phyloP scores from a whole-genome alignment of 2,113 vertebrate species.

The Hyaena hyaena region DNA sequence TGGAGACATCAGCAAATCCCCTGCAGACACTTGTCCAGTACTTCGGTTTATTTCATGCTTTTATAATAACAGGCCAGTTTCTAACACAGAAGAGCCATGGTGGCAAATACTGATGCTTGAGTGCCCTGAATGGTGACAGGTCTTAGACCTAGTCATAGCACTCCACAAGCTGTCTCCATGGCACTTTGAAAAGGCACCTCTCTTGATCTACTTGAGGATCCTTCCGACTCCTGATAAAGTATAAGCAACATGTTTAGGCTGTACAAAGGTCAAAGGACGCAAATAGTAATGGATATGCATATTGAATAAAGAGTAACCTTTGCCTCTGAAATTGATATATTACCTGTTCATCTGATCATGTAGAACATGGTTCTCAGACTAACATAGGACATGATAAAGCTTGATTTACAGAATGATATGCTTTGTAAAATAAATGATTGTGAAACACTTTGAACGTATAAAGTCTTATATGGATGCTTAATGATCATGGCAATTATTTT shows the following conservation, averaged over 20 bases:
- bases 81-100: neutral
- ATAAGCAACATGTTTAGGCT: conserved; percentile 2
- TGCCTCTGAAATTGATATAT: conserved; percentile 62
- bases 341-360: conserved; percentile 63
- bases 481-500: conserved; percentile 77
- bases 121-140: neutral
- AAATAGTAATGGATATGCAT: neutral
- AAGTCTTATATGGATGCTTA: conserved; percentile 67
- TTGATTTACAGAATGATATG: conserved; percentile 65
- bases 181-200: neutral
- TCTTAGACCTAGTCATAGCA: neutral
- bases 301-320: conserved; percentile 52
- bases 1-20: neutral
- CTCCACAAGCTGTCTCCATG: neutral
- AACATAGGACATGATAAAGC: conserved; percentile 67
- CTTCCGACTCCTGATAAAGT: conserved; percentile 16
- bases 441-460: conserved; percentile 56
- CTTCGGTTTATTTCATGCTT: neutral
- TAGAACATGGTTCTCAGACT: conserved; percentile 57
- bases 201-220: neutral
- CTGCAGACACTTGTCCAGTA: neutral
- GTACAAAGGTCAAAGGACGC: conserved; percentile 40
- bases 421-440: conserved; percentile 75
- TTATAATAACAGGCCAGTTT: neutral
- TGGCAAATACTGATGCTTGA: neutral